Percentiles rank a stretch among this genome's conserved stretches.
These are phyloP conservation scores for Chloroclysta siterata DNA, from an alignment of 2,888 invertebrate genomes.

Conservation along the genomic window DNA sequence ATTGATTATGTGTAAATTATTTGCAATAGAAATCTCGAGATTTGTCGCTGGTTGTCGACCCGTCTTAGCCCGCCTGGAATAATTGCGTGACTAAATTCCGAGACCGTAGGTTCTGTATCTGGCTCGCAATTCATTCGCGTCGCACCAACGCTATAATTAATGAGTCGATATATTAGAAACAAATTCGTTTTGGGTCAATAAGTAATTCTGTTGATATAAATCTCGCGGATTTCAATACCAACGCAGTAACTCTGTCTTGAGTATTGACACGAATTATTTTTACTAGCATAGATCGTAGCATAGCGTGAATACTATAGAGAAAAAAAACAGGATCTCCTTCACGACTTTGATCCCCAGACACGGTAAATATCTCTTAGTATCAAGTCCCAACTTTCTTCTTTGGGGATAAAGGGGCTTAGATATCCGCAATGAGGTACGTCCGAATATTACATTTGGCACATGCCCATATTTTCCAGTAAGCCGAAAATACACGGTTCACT, in stretches of 20 bases:
- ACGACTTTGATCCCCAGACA: too few relatives aligned
- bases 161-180: conserved; percentile 69
- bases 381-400: too few relatives aligned
- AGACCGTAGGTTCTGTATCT: conserved; percentile 61
- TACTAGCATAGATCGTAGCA: not conserved
- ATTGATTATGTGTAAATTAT: conserved; percentile 64
- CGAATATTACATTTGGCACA: too few relatives aligned
- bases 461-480: too few relatives aligned
- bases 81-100: conserved; percentile 72
- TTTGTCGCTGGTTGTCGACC: conserved; percentile 51
- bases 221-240: conserved; percentile 50
- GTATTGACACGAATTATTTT: conserved; percentile 5
- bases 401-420: too few relatives aligned
- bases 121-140: conserved; percentile 66
- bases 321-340: not conserved
- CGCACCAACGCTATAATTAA: conserved; percentile 66
- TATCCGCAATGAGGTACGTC: too few relatives aligned
- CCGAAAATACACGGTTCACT: too few relatives aligned
- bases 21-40: conserved; percentile 61
- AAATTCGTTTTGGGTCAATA: conserved; percentile 68
- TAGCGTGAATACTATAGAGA: too few relatives aligned
- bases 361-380: too few relatives aligned
- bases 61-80: conserved; percentile 55
- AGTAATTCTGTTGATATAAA: conserved; percentile 56
- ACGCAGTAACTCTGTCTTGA: conserved; percentile 16